phyloP scores from a whole-genome alignment of 2,797 vertebrate species.

The Notoglanidium macrostoma region DNA sequence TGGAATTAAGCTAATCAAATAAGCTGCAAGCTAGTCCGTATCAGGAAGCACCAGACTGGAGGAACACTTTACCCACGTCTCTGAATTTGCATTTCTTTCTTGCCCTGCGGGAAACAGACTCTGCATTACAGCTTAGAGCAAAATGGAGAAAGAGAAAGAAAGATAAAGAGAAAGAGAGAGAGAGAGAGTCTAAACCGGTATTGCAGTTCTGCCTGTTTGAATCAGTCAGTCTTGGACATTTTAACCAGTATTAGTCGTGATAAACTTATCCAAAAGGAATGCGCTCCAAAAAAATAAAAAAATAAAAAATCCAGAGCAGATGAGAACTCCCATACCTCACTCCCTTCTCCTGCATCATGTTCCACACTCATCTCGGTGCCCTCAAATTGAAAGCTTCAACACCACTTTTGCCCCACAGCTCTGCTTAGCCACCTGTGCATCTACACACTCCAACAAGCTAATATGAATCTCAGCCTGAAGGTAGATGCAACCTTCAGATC shows the following conservation, averaged over 20 bases:
- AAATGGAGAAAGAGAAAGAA: constrained; percentile 2
- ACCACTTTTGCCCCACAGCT: constrained; percentile 15
- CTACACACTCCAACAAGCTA: constrained; percentile 28
- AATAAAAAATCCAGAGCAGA: constrained; percentile 63
- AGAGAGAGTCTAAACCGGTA: constrained; percentile 31
- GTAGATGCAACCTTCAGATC: constrained; percentile 18
- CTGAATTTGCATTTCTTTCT: constrained; percentile 73
- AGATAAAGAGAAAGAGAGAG: neutral
- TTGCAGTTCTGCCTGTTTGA: constrained; percentile 57
- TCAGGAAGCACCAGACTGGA: constrained; percentile 75
- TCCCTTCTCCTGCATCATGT: neutral
- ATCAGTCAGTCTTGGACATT: neutral
- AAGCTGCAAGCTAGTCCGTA: constrained; percentile 76
- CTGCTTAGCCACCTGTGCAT: constrained; percentile 45
- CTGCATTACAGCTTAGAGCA: constrained; percentile 35
- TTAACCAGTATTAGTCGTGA: constrained; percentile 68
- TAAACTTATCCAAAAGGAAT: constrained; percentile 65
- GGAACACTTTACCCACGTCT: constrained; percentile 67
- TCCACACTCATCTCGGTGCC: neutral
- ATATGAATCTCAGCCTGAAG: constrained; percentile 24
- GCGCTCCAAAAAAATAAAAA: constrained; percentile 39
- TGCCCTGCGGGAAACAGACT: constrained; percentile 44
- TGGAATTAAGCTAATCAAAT: constrained; percentile 79
- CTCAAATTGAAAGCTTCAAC: constrained; percentile 28
- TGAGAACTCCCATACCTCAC: constrained; percentile 35